Percentiles rank a stretch among this genome's conserved stretches.
Conservation (phyloP, 1,140 invertebrate genomes). For the Cydia fagiglandana region DNA sequence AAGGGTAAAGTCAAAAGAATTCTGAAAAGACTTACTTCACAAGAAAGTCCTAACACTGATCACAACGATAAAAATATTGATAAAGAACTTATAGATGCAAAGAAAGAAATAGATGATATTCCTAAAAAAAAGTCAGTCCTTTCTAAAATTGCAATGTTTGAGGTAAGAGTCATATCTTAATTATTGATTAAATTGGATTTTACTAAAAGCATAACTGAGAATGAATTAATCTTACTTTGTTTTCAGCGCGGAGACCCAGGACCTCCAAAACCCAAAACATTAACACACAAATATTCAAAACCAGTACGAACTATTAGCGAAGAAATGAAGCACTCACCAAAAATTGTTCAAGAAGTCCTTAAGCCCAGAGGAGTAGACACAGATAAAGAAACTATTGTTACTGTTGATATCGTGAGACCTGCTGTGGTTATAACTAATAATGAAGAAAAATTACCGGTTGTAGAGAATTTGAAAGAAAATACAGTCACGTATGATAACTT, state of each 20-base stretch:
- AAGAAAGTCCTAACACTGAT: constrained; percentile 35
- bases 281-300: constrained; percentile 26
- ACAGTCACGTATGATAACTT: not conserved
- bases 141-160: constrained; percentile 68
- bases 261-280: not conserved
- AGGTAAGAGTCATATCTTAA: too few relatives aligned
- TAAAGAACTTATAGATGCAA: constrained; percentile 30
- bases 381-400: not conserved
- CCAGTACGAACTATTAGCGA: constrained; percentile 32
- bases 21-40: constrained; percentile 51
- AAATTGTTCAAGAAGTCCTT: constrained; percentile 44
- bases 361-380: constrained; percentile 28
- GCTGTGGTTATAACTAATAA: not conserved
- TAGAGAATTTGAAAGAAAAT: constrained; percentile 8
- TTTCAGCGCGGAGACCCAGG: not conserved
- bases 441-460: not conserved
- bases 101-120: constrained; percentile 41
- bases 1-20: constrained; percentile 46
- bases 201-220: too few relatives aligned
- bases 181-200: too few relatives aligned
- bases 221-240: not conserved
- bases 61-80: not conserved
- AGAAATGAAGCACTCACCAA: constrained; percentile 34
- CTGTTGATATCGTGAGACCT: not conserved
- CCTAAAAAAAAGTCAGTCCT: constrained; percentile 56